These are phyloP conservation scores for Crypturellus tataupa DNA, from an alignment of 2,797 vertebrate species.

Conservation along the genomic window DNA sequence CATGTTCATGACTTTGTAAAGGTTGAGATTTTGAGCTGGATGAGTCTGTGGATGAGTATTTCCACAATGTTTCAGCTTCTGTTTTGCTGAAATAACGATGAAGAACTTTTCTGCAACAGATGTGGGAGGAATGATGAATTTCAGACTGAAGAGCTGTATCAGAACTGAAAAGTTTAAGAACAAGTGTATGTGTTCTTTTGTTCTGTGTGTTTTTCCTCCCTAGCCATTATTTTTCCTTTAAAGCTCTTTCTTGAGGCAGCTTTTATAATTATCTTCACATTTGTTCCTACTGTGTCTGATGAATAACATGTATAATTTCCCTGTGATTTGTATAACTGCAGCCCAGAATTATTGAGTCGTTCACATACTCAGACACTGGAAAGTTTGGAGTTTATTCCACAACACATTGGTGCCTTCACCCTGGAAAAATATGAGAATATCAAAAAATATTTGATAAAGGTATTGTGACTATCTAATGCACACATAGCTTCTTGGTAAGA, in stretches of 20 bases:
- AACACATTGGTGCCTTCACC: conserved; percentile 88
- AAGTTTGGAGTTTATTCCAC: conserved; percentile 93
- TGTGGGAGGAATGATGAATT: not conserved
- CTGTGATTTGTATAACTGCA: conserved; percentile 75
- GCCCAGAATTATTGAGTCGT: conserved; percentile 90
- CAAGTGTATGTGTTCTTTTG: too few species aligned
- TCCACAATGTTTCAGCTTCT: not conserved
- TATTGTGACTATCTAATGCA: conserved; percentile 64
- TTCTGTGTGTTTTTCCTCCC: not conserved
- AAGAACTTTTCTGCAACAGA: not conserved
- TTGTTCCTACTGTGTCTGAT: not conserved
- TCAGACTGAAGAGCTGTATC: not conserved
- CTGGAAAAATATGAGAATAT: conserved; percentile 91
- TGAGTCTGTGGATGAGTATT: not conserved
- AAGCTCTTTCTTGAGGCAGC: not conserved
- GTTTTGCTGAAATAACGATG: not conserved
- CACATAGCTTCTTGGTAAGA: not conserved
- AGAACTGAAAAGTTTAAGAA: not conserved
- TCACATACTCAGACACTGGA: conserved; percentile 92
- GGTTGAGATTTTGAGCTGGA: not conserved
- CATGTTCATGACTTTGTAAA: not conserved
- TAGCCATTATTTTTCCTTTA: not conserved
- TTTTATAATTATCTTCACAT: too few species aligned
- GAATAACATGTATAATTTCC: not conserved
- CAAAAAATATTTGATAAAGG: conserved; percentile 93